A percentile compares a stretch with the other conserved stretches of the same genome.
Evolutionary conservation across 2,888 invertebrate genomes (phyloP).

Genomic region (Pyrocoelia pectoralis): DNA sequence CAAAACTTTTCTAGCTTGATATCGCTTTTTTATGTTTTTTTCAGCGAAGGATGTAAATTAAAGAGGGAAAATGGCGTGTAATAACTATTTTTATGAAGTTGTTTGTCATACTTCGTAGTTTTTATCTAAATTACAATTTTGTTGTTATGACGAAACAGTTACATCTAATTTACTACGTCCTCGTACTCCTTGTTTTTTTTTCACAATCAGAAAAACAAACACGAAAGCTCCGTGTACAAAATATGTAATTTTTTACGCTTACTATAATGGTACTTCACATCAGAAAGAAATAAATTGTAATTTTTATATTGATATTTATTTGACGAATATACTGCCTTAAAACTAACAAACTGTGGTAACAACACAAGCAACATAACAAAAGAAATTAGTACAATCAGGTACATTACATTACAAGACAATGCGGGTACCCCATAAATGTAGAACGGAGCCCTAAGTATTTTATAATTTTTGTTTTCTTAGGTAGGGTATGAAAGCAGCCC

Average conservation of each 20-base stretch:
- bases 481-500: too few species aligned
- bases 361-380: too few species aligned
- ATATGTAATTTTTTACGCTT: not conserved
- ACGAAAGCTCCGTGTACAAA: not conserved
- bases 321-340: too few species aligned
- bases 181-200: slow-evolving; percentile 1
- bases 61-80: slow-evolving; percentile 16
- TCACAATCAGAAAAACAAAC: not conserved
- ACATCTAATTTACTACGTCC: slow-evolving; percentile 12
- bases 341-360: too few species aligned
- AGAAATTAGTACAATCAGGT: too few species aligned
- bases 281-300: too few species aligned
- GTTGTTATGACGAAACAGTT: slow-evolving; percentile 17
- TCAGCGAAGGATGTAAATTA: slow-evolving; percentile 26
- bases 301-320: too few species aligned
- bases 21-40: slow-evolving; percentile 17
- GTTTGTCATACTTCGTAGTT: slow-evolving; percentile 16
- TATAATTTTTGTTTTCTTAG: too few species aligned
- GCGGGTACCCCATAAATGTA: too few species aligned
- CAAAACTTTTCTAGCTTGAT: slow-evolving; percentile 12
- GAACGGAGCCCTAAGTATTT: too few species aligned
- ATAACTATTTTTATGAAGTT: slow-evolving; percentile 24
- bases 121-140: slow-evolving; percentile 20
- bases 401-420: too few species aligned
- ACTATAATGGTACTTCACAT: too few species aligned